Evolutionary conservation across 2,797 vertebrate genomes (phyloP).

Genomic region (Cygnus olor): DNA sequence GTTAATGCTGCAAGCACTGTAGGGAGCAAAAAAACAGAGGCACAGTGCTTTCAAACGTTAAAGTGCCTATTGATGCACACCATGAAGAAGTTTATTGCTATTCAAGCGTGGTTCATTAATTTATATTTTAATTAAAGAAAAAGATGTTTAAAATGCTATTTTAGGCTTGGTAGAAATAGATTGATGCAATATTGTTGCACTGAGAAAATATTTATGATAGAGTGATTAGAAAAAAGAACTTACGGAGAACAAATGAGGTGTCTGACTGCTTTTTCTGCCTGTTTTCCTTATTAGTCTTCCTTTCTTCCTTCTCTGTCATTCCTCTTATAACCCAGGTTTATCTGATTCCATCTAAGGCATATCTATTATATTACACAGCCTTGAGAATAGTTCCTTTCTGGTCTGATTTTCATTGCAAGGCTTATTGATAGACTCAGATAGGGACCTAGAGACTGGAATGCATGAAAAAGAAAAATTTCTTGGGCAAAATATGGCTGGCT

Average conservation of each 20-base stretch:
- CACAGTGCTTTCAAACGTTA: neutral
- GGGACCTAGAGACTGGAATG: neutral
- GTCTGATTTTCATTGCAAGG: neutral
- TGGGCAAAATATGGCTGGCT: neutral
- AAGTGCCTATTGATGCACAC: neutral
- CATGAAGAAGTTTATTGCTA: neutral
- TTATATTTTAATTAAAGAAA: slow-evolving; percentile 15
- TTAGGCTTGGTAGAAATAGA: neutral
- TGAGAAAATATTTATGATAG: slow-evolving; percentile 14
- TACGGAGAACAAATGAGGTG: neutral
- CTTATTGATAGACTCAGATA: neutral
- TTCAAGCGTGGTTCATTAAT: neutral
- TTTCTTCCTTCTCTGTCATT: neutral
- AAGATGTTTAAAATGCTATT: neutral
- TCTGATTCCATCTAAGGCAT: neutral
- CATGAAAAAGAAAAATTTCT: neutral
- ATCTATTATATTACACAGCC: neutral
- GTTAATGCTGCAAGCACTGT: neutral
- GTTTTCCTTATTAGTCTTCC: neutral
- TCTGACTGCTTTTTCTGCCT: neutral
- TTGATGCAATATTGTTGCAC: neutral
- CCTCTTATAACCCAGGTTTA: neutral
- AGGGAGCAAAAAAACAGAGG: neutral
- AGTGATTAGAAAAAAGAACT: neutral
- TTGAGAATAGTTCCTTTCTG: neutral